Conservation (phyloP, 2,113 vertebrate genomes). For the Aspidoscelis tigris region DNA sequence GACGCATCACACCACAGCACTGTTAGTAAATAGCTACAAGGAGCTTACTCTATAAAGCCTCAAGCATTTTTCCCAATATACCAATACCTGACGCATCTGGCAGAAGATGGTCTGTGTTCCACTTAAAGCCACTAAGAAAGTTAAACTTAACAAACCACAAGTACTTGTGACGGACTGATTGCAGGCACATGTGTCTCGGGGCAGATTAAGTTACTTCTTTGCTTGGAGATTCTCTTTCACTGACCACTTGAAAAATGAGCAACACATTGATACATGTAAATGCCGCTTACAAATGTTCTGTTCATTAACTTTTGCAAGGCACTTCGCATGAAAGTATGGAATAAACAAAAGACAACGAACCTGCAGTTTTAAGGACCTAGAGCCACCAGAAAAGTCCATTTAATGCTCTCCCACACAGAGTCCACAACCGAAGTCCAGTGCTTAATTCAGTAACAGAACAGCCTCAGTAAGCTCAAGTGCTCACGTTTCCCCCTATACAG, state of each 20-base stretch:
- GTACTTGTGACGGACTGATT: neutral
- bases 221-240: neutral
- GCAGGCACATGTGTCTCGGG: neutral
- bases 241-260: neutral
- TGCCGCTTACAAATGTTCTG: neutral
- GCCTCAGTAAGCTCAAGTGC: neutral
- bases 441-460: neutral
- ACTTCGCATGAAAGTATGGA: too few relatives aligned
- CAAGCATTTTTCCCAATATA: neutral
- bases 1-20: neutral
- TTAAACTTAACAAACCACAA: neutral
- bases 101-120: neutral
- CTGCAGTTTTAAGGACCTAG: too few relatives aligned
- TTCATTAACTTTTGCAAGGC: neutral
- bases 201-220: neutral
- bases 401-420: too few relatives aligned
- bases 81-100: neutral
- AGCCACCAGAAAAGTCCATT: too few relatives aligned
- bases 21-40: too few relatives aligned
- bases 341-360: too few relatives aligned
- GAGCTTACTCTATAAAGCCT: neutral
- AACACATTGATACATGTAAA: neutral
- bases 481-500: neutral
- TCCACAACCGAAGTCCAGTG: too few relatives aligned
- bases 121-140: neutral